Evolutionary conservation across 1,140 invertebrate species (phyloP).

Genomic region (Radopholus similis): DNA sequence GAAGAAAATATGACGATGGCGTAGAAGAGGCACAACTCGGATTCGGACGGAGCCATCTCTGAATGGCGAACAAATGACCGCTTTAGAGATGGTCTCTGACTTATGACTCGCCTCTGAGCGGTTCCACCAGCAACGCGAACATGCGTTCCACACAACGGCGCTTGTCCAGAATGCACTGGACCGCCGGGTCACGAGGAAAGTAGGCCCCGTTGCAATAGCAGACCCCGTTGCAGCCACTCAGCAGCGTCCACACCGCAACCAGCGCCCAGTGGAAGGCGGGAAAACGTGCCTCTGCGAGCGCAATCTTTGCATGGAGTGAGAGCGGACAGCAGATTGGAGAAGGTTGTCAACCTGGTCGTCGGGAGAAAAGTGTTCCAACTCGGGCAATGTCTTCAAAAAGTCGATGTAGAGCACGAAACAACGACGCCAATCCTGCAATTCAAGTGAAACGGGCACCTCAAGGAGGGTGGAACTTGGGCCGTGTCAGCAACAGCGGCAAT

Average conservation of each 20-base stretch:
- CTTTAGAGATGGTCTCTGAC: too few species aligned
- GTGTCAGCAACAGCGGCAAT: not conserved
- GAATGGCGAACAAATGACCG: too few species aligned
- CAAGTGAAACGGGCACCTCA: not conserved
- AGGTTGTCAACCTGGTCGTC: constrained; percentile 29
- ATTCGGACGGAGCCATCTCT: too few species aligned
- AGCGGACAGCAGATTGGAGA: not conserved
- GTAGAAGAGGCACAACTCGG: constrained; percentile 17
- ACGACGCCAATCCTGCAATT: constrained; percentile 41
- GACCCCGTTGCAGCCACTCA: constrained; percentile 35
- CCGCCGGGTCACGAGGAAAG: constrained; percentile 37
- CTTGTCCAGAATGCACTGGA: constrained; percentile 35
- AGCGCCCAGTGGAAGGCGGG: constrained; percentile 48
- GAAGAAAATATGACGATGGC: constrained; percentile 20
- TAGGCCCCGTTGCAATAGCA: constrained; percentile 54
- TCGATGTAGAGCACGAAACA: constrained; percentile 47
- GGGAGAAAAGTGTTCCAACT: constrained; percentile 34
- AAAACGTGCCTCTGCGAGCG: constrained; percentile 38
- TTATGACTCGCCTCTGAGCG: constrained; percentile 18
- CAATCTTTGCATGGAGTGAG: constrained; percentile 17
- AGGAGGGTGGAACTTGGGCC: not conserved
- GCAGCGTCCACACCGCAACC: constrained; percentile 40
- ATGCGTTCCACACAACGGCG: constrained; percentile 18
- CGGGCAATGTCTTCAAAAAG: constrained; percentile 39
- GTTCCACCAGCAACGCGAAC: constrained; percentile 25